Percentiles rank a stretch among this genome's conserved stretches.
phyloP scores from a whole-genome alignment of 1,140 invertebrate species.

The Adoxophyes honmai region DNA sequence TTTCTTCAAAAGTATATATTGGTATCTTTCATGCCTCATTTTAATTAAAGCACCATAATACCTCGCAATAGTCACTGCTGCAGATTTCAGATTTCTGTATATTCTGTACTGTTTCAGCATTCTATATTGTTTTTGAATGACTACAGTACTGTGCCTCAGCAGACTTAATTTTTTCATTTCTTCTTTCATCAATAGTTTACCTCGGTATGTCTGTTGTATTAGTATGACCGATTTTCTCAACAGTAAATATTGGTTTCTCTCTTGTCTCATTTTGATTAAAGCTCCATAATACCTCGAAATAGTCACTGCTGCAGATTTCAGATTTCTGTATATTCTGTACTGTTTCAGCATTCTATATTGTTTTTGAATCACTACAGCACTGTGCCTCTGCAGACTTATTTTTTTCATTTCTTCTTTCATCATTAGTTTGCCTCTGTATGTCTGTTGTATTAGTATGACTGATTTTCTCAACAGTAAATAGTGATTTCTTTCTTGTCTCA shows the following conservation, averaged over 20 bases:
- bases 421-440: constrained; percentile 62
- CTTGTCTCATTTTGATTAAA: constrained; percentile 53
- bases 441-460: constrained; percentile 61
- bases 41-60: constrained; percentile 58
- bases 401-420: constrained; percentile 49
- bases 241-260: constrained; percentile 56
- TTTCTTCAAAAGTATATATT: constrained; percentile 51
- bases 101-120: constrained; percentile 43
- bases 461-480: constrained; percentile 49
- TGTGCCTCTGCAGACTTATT: constrained; percentile 39
- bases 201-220: constrained; percentile 72
- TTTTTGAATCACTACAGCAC: constrained; percentile 61
- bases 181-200: constrained; percentile 52
- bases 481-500: constrained; percentile 32
- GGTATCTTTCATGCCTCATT: constrained; percentile 60
- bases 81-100: constrained; percentile 36
- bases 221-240: constrained; percentile 40
- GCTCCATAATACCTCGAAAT: constrained; percentile 62
- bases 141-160: constrained; percentile 37
- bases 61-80: constrained; percentile 41
- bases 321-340: constrained; percentile 29
- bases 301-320: constrained; percentile 37
- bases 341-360: constrained; percentile 62
- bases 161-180: constrained; percentile 43
- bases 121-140: constrained; percentile 70